Evolutionary conservation across 2,888 invertebrate genomes (phyloP).

Genomic region (Pycnomerus fuliginosus): DNA sequence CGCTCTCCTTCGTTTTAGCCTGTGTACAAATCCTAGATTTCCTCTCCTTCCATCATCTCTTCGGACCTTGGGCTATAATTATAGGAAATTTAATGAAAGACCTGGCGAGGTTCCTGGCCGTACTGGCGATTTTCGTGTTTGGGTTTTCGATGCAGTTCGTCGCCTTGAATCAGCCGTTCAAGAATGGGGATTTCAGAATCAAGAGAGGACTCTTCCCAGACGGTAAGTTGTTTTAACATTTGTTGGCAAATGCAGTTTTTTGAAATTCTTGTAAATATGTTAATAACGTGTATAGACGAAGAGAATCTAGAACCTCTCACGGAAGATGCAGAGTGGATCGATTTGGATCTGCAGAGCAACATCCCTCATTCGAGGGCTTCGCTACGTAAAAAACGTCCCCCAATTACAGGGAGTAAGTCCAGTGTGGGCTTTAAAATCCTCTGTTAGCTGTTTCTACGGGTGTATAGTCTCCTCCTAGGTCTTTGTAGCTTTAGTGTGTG

Average conservation of each 20-base stretch:
- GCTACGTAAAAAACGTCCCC: conserved; percentile 34
- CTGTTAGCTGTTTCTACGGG: conserved; percentile 10
- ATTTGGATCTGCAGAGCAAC: conserved; percentile 17
- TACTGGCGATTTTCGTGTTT: conserved; percentile 95
- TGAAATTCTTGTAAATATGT: conserved; percentile 6
- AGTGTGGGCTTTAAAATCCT: conserved; percentile 11
- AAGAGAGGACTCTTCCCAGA: conserved; percentile 62
- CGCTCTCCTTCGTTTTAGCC: conserved; percentile 89
- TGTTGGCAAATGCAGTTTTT: no score
- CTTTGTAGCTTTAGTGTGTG: conserved; percentile 12
- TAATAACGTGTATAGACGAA: conserved; percentile 22
- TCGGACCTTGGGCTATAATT: conserved; percentile 99
- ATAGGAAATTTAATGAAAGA: conserved; percentile 95
- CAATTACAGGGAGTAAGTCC: conserved; percentile 43
- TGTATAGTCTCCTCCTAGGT: conserved; percentile 17
- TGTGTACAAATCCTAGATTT: conserved; percentile 98
- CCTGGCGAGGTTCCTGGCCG: conserved; percentile 94
- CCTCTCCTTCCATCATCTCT: conserved; percentile 97
- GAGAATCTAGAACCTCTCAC: no score
- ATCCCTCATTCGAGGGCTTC: conserved; percentile 27
- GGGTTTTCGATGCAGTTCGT: conserved; percentile 98
- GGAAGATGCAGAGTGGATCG: conserved; percentile 40
- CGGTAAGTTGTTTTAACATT: conserved; percentile 74
- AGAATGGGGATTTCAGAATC: conserved; percentile 60
- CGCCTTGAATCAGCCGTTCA: conserved; percentile 92